Evolutionary conservation across 2,888 invertebrate genomes (phyloP).

Genomic region (Eutolmus rufibarbis): DNA sequence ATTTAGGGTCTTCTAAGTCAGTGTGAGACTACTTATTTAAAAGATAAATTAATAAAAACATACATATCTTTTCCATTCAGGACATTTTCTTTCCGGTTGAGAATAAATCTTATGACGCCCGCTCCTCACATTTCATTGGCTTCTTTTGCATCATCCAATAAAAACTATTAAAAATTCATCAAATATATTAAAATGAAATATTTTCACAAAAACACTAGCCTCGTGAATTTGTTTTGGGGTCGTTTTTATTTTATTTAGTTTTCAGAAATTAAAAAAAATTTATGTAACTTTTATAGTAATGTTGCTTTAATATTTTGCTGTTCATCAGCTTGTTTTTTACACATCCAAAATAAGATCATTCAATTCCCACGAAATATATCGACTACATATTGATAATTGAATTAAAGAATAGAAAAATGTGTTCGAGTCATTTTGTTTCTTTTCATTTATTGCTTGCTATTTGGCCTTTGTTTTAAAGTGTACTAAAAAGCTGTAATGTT

Average conservation of each 20-base stretch:
- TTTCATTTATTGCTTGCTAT: background rate
- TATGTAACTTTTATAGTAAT: background rate
- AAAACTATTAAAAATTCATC: background rate
- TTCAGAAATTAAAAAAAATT: background rate
- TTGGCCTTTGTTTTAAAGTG: background rate
- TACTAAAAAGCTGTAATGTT: background rate
- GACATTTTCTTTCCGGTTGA: conserved; percentile 21
- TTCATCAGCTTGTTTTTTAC: background rate
- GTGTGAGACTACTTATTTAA: conserved; percentile 39
- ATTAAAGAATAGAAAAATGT: background rate
- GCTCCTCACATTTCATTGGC: background rate
- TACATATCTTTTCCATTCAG: conserved; percentile 37
- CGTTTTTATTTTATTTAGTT: background rate
- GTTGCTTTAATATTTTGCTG: background rate
- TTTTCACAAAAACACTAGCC: background rate
- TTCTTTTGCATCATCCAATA: background rate
- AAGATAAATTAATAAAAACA: conserved; percentile 39
- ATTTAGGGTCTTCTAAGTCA: conserved; percentile 38
- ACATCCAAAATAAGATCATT: background rate
- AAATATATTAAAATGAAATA: background rate
- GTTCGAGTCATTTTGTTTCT: background rate
- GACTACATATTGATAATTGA: background rate
- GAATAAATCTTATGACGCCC: background rate
- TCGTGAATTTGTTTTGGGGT: background rate
- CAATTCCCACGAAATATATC: background rate